phyloP scores from a whole-genome alignment of 2,888 invertebrate genomes.

The Sinohyriopsis cumingii region DNA sequence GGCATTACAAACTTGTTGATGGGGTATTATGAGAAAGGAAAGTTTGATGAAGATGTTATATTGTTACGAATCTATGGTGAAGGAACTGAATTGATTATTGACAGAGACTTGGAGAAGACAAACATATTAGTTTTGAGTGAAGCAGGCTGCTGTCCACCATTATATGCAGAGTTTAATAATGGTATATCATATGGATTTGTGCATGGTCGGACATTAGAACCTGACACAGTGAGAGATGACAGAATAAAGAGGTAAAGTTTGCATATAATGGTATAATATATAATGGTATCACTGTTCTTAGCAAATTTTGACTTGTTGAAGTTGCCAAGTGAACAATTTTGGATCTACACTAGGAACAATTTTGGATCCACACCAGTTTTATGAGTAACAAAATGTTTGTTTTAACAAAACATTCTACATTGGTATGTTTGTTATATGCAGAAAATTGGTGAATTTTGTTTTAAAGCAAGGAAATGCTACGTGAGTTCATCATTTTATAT shows the following conservation, averaged over 20 bases:
- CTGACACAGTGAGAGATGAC: slow-evolving; percentile 65
- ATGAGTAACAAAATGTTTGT: too few species aligned
- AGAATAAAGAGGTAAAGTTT: slow-evolving; percentile 41
- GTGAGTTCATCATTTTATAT: too few species aligned
- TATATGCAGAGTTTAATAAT: slow-evolving; percentile 94
- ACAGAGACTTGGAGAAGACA: slow-evolving; percentile 82
- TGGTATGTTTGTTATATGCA: too few species aligned
- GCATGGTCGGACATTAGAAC: slow-evolving; percentile 79
- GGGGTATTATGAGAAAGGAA: slow-evolving; percentile 79
- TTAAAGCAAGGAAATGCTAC: too few species aligned
- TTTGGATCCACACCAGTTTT: too few species aligned
- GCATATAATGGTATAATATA: neutral
- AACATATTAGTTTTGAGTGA: slow-evolving; percentile 65
- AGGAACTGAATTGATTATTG: slow-evolving; percentile 93
- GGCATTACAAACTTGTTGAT: slow-evolving; percentile 95
- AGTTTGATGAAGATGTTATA: slow-evolving; percentile 78
- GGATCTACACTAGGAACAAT: too few species aligned
- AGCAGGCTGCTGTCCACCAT: slow-evolving; percentile 85
- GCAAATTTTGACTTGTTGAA: neutral
- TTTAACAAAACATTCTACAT: too few species aligned
- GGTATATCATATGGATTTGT: slow-evolving; percentile 89
- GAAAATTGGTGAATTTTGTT: too few species aligned
- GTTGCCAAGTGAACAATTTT: neutral
- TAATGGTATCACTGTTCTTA: too few species aligned
- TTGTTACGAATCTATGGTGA: slow-evolving; percentile 93